A percentile compares a stretch with the other conserved stretches of the same genome.
Evolutionary conservation across 2,113 vertebrate species (phyloP).

Genomic region (Pseudopodoces humilis): DNA sequence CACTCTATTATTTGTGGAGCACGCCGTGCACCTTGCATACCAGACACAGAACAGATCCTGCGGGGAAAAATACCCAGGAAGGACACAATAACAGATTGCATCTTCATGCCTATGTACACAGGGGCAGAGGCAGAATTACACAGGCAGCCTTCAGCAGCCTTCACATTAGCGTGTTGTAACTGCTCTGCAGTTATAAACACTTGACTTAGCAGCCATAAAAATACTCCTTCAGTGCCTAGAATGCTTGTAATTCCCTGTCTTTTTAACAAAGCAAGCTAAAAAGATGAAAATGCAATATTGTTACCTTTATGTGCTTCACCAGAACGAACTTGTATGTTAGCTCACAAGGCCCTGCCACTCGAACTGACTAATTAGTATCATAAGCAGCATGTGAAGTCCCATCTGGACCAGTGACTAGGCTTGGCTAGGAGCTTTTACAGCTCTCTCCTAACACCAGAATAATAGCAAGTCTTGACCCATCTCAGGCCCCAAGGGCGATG

Average conservation of each 20-base stretch:
- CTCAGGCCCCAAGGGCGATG: not conserved
- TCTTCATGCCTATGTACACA: not conserved
- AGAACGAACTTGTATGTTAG: not conserved
- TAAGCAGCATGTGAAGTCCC: not conserved
- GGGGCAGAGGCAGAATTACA: not conserved
- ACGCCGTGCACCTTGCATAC: not conserved
- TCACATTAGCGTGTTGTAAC: not conserved
- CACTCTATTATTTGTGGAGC: not conserved
- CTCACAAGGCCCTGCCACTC: not conserved
- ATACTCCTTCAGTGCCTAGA: not conserved
- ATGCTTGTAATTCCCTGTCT: not conserved
- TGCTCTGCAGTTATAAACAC: not conserved
- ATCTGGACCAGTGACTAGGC: slow-evolving; percentile 16
- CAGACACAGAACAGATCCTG: not conserved
- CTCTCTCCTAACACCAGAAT: not conserved
- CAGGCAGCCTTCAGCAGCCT: not conserved
- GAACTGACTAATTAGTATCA: not conserved
- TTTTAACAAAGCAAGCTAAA: slow-evolving; percentile 1
- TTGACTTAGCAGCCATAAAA: not conserved
- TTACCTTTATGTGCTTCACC: not conserved
- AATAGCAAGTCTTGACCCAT: not conserved
- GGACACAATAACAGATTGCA: not conserved
- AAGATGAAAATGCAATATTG: not conserved
- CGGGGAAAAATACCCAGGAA: not conserved
- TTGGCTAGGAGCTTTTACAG: not conserved